Percentiles rank a stretch among this genome's conserved stretches.
phyloP scores from a whole-genome alignment of 2,113 vertebrate genomes.

The Mus spicilegus region DNA sequence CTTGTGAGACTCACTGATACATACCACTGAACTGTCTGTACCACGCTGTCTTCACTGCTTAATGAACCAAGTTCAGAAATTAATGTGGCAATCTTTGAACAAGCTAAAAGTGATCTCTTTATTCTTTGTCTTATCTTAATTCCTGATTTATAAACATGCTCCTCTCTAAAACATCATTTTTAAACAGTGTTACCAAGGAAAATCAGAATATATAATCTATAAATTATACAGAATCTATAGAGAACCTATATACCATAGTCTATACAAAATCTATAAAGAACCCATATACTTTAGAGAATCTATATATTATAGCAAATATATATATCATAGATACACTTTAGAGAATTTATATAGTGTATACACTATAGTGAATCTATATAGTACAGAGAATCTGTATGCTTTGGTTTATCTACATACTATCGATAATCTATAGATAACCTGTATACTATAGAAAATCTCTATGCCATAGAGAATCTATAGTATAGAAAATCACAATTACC shows the following conservation, averaged over 20 bases:
- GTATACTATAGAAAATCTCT: no score
- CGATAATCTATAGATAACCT: no score
- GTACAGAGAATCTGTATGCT: no score
- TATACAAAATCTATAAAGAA: not conserved
- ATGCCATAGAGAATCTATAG: no score
- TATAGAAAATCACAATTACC: not conserved
- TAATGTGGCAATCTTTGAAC: not conserved
- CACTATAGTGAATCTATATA: no score
- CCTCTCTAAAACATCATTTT: not conserved
- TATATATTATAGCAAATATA: not conserved
- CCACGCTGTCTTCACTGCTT: not conserved
- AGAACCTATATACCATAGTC: not conserved
- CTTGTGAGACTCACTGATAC: not conserved
- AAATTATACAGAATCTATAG: not conserved
- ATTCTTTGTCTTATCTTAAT: slow-evolving; percentile 22
- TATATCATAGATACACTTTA: no score
- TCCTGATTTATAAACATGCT: slow-evolving; percentile 37
- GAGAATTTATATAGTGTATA: no score
- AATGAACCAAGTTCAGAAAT: slow-evolving; percentile 10
- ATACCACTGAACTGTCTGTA: not conserved
- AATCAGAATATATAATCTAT: not conserved
- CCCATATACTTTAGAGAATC: not conserved
- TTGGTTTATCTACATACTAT: no score
- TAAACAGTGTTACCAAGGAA: slow-evolving; percentile 28
- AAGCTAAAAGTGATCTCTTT: not conserved